Base-by-base conservation (phyloP, 2,888 invertebrate species). In the Cryptosula pallasiana region DNA sequence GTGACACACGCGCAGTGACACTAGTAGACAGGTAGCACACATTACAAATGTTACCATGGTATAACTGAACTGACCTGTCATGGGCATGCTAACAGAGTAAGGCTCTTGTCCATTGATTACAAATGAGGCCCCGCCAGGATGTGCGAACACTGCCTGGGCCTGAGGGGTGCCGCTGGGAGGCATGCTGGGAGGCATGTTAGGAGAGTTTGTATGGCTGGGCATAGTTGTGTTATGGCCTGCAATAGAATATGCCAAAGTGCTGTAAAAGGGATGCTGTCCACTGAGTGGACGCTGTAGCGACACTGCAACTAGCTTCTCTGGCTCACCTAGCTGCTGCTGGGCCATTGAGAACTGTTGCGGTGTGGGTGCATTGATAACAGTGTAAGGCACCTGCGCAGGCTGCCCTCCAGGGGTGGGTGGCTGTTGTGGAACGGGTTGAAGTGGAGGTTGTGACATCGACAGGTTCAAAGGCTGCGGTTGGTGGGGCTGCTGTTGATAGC, bases 61-160 rank as follows among this genome's bases (percentile, higher is more conserved):
- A 16, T 45, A 55, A n/a, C 5, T 5, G 25, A 63, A 45, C 70
- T 36, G 2, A 54, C 70, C 70, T 35, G 70, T 29, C 2, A 70
- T 29, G 9, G 70, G 70, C 55, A 70, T 70, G 45, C 70, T 29
- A 54, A 70, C 63, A 29, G 63, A 3, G 86, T 94, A 95, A 35
- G 93, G 94, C 78, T 91, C 91, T 84, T 91, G 91, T 71, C 94
- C 90, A 86, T 93, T 94, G 80, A 94, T 91, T 80, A 94, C 92
- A 84, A 94, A 94, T 72, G 92, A 63, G 5, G 55, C 23, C 5
- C 23, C 23, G 25, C 55, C 55, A 5, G 63, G 63, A n/a, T 63
- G 63, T 5, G 63, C 32, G 63, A 25, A 63, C 34, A 63, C 63
- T 13, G 63, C 13, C 34, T 63, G 63, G 3, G 20, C 16, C 23